Conservation (phyloP, 2,888 invertebrate species). For the Amorpha juglandis region DNA sequence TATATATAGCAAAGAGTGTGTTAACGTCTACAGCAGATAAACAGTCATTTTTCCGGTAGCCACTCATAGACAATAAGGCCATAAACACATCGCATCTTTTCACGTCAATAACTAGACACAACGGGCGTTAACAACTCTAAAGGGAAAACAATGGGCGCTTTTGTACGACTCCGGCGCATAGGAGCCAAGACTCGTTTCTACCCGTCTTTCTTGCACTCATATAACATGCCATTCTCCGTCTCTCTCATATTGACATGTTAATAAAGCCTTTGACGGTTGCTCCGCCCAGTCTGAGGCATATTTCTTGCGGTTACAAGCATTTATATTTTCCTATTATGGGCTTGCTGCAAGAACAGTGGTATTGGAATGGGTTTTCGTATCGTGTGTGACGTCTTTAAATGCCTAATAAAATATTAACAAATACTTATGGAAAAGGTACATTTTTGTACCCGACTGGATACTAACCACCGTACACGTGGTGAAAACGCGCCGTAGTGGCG, state of each 20-base stretch:
- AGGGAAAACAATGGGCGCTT: slow-evolving; percentile 60
- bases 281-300: slow-evolving; percentile 54
- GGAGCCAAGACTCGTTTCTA: slow-evolving; percentile 47
- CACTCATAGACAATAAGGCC: slow-evolving; percentile 45
- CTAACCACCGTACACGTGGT: too few relatives aligned
- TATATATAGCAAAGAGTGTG: background rate
- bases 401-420: slow-evolving; percentile 19
- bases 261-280: slow-evolving; percentile 58
- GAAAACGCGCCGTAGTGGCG: too few relatives aligned
- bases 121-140: slow-evolving; percentile 57
- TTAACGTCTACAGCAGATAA: slow-evolving; percentile 26
- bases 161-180: slow-evolving; percentile 59
- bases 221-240: slow-evolving; percentile 46
- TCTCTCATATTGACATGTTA: slow-evolving; percentile 68
- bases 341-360: slow-evolving; percentile 35
- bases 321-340: slow-evolving; percentile 43
- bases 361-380: slow-evolving; percentile 39
- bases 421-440: background rate
- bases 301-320: slow-evolving; percentile 41
- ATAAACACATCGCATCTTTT: slow-evolving; percentile 49
- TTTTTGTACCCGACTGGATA: slow-evolving; percentile 17
- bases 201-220: slow-evolving; percentile 45
- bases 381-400: slow-evolving; percentile 6
- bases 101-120: slow-evolving; percentile 58
- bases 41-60: slow-evolving; percentile 45